These are phyloP conservation scores for Pollenia amentaria DNA, from an alignment of 2,888 invertebrate species.

Conservation along the genomic window DNA sequence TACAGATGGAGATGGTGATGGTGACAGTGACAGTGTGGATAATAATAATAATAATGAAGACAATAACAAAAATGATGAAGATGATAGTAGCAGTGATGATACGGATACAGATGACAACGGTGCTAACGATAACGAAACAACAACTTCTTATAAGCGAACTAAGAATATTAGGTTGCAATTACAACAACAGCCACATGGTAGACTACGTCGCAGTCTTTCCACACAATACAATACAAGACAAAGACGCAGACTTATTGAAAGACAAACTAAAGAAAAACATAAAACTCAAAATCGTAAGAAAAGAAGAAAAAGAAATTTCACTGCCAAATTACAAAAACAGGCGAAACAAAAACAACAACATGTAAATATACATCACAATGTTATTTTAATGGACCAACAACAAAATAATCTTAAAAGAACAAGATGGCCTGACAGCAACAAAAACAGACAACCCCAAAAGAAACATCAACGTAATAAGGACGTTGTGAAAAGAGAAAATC, in stretches of 20 bases:
- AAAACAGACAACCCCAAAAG: background rate
- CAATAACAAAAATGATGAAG: background rate
- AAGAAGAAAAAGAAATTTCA: slow-evolving; percentile 49
- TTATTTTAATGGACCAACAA: slow-evolving; percentile 3
- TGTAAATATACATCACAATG: slow-evolving; percentile 15
- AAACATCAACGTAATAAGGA: slow-evolving; percentile 12
- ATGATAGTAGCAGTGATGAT: slow-evolving; percentile 33
- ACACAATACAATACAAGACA: slow-evolving; percentile 2
- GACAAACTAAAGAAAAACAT: slow-evolving; percentile 1
- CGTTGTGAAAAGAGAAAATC: slow-evolving; percentile 1
- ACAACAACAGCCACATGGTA: slow-evolving; percentile 31
- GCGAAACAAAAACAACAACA: slow-evolving; percentile 54
- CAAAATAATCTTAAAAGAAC: slow-evolving; percentile 1
- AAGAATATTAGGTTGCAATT: slow-evolving; percentile 23
- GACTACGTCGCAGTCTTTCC: slow-evolving; percentile 66
- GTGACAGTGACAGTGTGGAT: background rate
- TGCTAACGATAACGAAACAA: slow-evolving; percentile 60
- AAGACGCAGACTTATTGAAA: slow-evolving; percentile 24
- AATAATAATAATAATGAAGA: background rate
- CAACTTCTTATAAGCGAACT: slow-evolving; percentile 25
- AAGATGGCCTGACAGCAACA: slow-evolving; percentile 16
- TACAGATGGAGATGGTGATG: slow-evolving; percentile 38
- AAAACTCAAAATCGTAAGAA: slow-evolving; percentile 49
- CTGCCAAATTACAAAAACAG: slow-evolving; percentile 66
- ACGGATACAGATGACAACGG: slow-evolving; percentile 43